Evolutionary conservation across 2,113 vertebrate genomes (phyloP).

Genomic region (Istiophorus platypterus): DNA sequence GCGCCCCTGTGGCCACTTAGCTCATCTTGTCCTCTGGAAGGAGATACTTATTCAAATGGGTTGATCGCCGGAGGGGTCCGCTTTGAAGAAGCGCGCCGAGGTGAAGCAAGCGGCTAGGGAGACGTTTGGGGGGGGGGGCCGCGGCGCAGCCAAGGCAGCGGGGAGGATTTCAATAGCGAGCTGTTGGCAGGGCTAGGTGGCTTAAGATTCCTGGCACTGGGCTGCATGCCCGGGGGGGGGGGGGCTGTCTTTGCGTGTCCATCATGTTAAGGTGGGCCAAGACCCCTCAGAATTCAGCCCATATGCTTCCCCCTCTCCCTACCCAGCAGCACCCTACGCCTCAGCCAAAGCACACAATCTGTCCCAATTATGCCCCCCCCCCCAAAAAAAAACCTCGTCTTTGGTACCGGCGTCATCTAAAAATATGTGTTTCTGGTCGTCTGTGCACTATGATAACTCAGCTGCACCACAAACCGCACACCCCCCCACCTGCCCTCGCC

Average conservation of each 20-base stretch:
- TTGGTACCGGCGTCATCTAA: conserved; percentile 67
- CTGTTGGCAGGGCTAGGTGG: conserved; percentile 62
- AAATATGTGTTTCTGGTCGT: conserved; percentile 58
- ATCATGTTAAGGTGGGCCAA: conserved; percentile 80
- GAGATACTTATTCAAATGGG: conserved; percentile 68
- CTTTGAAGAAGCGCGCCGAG: conserved; percentile 68
- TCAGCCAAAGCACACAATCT: conserved; percentile 83
- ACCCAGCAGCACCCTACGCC: conserved; percentile 62
- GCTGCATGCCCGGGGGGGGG: conserved; percentile 69
- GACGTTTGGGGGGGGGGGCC: conserved; percentile 40
- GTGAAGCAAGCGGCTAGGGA: conserved; percentile 55
- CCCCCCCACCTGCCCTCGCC: conserved; percentile 8
- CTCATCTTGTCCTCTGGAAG: conserved; percentile 72
- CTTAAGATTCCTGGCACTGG: conserved; percentile 78
- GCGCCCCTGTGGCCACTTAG: conserved; percentile 70
- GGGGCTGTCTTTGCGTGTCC: conserved; percentile 67
- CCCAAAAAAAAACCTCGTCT: no score
- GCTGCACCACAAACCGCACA: conserved; percentile 39
- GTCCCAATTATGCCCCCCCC: conserved; percentile 69
- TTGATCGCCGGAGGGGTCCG: conserved; percentile 69
- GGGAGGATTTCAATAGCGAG: conserved; percentile 67
- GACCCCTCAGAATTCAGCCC: conserved; percentile 76
- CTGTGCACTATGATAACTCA: conserved; percentile 54
- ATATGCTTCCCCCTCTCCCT: conserved; percentile 79
- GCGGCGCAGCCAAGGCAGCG: conserved; percentile 52